Evolutionary conservation across 1,140 invertebrate genomes (phyloP).

Genomic region (Pemphigus obesinymphae): DNA sequence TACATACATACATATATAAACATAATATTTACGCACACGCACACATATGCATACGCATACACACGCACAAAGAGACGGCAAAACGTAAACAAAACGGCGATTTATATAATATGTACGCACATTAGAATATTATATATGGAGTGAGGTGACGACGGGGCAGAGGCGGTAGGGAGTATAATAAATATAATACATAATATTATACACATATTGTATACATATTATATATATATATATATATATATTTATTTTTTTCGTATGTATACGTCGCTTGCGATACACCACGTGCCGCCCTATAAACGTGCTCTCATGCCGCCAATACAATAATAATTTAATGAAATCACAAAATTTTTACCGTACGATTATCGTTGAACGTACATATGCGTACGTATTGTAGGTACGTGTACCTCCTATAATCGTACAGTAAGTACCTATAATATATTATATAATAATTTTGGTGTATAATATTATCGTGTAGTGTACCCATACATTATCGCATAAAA

Average conservation of each 20-base stretch:
- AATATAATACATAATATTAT: background rate
- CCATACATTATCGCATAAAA: too few relatives aligned
- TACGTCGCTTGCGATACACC: background rate
- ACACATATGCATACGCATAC: background rate
- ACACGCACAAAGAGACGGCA: constrained; percentile 28
- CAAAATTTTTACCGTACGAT: too few relatives aligned
- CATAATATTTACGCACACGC: too few relatives aligned
- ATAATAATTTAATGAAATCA: background rate
- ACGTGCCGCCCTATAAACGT: background rate
- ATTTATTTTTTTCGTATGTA: background rate
- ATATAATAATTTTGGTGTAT: too few relatives aligned
- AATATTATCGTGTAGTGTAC: too few relatives aligned
- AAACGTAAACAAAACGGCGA: constrained; percentile 40
- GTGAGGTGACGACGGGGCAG: background rate
- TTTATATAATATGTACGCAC: background rate
- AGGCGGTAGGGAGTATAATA: background rate
- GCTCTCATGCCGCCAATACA: background rate
- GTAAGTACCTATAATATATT: too few relatives aligned
- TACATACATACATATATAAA: background rate
- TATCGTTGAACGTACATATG: too few relatives aligned
- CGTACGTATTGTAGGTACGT: too few relatives aligned
- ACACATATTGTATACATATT: background rate
- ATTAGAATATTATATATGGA: background rate
- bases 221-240: background rate
- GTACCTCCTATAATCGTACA: too few relatives aligned